phyloP scores from a whole-genome alignment of 2,113 vertebrate genomes.

The Lycaon pictus region DNA sequence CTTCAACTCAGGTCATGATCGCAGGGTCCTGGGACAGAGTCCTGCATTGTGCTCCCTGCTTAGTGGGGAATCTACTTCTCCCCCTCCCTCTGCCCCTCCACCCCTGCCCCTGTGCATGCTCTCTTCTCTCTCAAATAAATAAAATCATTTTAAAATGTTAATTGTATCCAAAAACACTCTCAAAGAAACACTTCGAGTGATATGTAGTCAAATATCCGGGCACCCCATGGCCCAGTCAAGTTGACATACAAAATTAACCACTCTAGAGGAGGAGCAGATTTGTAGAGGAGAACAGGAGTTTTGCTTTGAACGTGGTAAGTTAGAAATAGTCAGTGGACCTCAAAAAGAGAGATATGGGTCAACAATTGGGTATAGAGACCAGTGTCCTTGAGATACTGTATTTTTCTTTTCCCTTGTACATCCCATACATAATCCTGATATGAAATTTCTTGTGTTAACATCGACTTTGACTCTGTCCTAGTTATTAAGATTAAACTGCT shows the following conservation, averaged over 20 bases:
- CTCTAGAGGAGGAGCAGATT: not conserved
- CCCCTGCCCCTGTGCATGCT: not conserved
- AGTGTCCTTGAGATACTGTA: not conserved
- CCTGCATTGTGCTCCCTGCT: not conserved
- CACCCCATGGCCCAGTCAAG: not conserved
- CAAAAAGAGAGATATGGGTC: not conserved
- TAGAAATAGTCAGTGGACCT: not conserved
- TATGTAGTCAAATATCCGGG: not conserved
- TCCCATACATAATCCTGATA: not conserved
- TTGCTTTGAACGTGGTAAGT: not conserved
- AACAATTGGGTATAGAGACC: not conserved
- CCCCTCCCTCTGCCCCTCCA: not conserved
- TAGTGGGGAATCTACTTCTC: not conserved
- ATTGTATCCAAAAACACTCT: not conserved
- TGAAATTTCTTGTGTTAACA: constrained; percentile 2
- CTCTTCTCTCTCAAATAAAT: not conserved
- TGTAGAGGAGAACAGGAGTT: not conserved
- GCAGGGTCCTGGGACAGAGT: not conserved
- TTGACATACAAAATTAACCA: not conserved
- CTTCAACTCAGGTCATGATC: not conserved
- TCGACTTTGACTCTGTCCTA: not conserved
- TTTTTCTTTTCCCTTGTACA: not conserved
- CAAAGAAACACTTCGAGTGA: not conserved
- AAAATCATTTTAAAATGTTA: not conserved
- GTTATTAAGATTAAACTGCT: constrained; percentile 24